Evolutionary conservation across 2,113 vertebrate species (phyloP).

Genomic region (Grammomys surdaster): DNA sequence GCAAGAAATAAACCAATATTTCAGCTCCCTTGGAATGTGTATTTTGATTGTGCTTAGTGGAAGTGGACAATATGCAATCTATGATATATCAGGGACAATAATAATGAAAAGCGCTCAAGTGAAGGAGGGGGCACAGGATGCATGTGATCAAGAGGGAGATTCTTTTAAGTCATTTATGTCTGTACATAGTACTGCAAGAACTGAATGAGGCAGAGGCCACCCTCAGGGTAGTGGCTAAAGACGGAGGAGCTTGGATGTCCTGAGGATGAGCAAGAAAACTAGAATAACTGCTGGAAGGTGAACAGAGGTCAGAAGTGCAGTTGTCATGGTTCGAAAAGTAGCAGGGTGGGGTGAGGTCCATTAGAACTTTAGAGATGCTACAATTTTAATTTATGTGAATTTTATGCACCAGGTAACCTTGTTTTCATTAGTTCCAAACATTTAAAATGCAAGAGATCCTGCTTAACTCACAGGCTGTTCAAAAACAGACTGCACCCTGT

Average conservation of each 20-base stretch:
- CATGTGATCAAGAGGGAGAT: neutral
- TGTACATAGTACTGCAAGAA: neutral
- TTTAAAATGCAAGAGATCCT: neutral
- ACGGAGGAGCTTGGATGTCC: neutral
- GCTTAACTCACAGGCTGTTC: neutral
- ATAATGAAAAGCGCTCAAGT: neutral
- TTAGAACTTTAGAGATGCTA: neutral
- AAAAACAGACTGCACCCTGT: neutral
- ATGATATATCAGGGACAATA: neutral
- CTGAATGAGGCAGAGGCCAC: neutral
- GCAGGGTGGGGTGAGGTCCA: neutral
- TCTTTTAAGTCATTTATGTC: neutral
- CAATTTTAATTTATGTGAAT: conserved; percentile 1
- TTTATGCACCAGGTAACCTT: neutral
- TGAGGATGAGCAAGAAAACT: neutral
- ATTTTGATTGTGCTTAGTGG: neutral
- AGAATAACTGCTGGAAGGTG: neutral
- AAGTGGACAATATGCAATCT: neutral
- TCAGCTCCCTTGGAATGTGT: neutral
- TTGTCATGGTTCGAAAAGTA: neutral
- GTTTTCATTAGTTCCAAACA: neutral
- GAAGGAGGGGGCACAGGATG: neutral
- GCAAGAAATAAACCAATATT: neutral
- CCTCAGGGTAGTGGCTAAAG: neutral
- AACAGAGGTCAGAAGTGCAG: neutral